Evolutionary conservation across 2,797 vertebrate species (phyloP), one percentile per base, ranked within the genome.

Genomic region (Gila robusta): DNA sequence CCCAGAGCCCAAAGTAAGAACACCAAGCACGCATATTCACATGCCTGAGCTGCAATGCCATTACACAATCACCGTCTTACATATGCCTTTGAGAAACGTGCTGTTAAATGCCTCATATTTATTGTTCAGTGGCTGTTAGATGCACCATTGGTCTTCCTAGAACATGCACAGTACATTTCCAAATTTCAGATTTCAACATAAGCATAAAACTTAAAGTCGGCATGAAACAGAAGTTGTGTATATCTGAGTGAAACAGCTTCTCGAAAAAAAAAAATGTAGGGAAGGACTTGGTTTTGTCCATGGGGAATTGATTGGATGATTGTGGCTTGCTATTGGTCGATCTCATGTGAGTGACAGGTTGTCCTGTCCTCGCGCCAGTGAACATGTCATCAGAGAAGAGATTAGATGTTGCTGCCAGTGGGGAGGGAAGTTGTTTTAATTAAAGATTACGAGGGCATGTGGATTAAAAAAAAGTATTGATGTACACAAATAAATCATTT

Each of bases 1-100:
- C 0, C 95, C 97, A 0, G 97, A 98, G 26, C 92, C 96, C 35
- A 96, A 97, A 95, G 98, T 97, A 88, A 86, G 91, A 56, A 59
- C 16, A 21, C 5, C 44, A 41, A n/a, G 16, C 10, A 32, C 23
- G 37, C 71, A 52, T 44, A 83, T 17, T 49, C 41, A 49, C 9
- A 21, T 62, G 70, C 52, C 26, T 44, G 28, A 47, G n/a, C 23
- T 41, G 16, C 67, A 59, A 59, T 7, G 2, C 62, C 67, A n/a
- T 67, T 69, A 66, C 82, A 52, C 23, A 83, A 76, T 35, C 56
- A 16, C 54, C 11, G 12, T 35, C 21, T 83, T 74, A 49, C 26
- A 35, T 76, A 6, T 17, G 56, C 39, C 14, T 35, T 64, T 47
- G 21, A 49, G 56, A 74, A 56, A 7, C 1, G 3, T 54, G 71